A percentile compares a stretch with the other conserved stretches of the same genome.
Evolutionary conservation across 1,140 invertebrate species (phyloP).

Genomic region (Cylas formicarius): DNA sequence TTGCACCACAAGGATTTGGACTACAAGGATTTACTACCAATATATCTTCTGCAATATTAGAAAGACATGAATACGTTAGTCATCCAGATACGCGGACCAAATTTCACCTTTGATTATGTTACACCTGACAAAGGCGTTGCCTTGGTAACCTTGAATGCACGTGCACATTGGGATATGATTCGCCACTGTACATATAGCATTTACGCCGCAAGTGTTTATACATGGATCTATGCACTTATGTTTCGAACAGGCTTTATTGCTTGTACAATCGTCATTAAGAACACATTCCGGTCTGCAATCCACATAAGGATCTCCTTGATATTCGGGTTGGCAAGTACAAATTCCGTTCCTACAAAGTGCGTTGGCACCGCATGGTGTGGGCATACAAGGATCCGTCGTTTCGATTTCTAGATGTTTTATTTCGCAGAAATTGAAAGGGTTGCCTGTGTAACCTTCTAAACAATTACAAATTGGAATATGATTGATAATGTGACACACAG

Average conservation of each 20-base stretch:
- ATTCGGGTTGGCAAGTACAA: conserved; percentile 47
- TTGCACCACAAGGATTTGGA: conserved; percentile 60
- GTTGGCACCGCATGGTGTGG: conserved; percentile 45
- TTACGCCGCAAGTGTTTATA: conserved; percentile 57
- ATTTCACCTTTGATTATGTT: conserved; percentile 47
- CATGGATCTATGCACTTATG: conserved; percentile 63
- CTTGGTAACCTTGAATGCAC: conserved; percentile 53
- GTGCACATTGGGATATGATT: conserved; percentile 63
- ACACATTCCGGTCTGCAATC: conserved; percentile 60
- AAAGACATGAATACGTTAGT: no score
- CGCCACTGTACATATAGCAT: conserved; percentile 57
- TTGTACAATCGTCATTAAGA: conserved; percentile 60
- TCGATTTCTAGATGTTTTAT: conserved; percentile 38
- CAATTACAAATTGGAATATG: conserved; percentile 60
- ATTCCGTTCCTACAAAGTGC: conserved; percentile 42
- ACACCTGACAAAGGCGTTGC: conserved; percentile 60
- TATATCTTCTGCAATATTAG: no score
- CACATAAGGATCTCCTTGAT: conserved; percentile 47
- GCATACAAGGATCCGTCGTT: conserved; percentile 42
- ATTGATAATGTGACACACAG: conserved; percentile 55
- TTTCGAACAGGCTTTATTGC: conserved; percentile 53
- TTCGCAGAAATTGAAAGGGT: conserved; percentile 59
- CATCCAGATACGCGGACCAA: conserved; percentile 39
- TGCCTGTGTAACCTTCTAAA: conserved; percentile 57
- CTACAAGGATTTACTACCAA: conserved; percentile 51